Evolutionary conservation across 1,140 invertebrate species (phyloP).

Genomic region (Apis dorsata): DNA sequence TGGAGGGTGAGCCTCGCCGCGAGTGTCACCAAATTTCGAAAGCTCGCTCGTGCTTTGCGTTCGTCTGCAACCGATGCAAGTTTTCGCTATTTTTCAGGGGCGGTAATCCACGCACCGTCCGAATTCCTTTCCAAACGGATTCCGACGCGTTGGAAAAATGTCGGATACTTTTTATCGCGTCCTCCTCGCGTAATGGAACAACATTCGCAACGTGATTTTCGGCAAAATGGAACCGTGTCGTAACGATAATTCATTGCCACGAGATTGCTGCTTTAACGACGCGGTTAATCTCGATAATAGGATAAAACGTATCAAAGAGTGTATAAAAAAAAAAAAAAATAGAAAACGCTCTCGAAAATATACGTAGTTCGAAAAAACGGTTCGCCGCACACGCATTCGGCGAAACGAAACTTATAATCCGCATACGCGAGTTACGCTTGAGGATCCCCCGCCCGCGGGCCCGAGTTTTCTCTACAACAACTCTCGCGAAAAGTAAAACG

Average conservation of each 20-base stretch:
- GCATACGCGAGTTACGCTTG: conserved; percentile 41
- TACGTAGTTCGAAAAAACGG: not conserved
- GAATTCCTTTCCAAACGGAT: not conserved
- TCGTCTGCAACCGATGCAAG: not conserved
- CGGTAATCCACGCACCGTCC: not conserved
- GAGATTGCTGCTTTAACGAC: too few species aligned
- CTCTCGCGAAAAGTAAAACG: conserved; percentile 26
- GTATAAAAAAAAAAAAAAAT: too few species aligned
- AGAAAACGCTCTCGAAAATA: too few species aligned
- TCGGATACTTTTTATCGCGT: not conserved
- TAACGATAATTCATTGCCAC: too few species aligned
- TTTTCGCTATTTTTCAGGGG: not conserved
- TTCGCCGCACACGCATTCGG: conserved; percentile 1
- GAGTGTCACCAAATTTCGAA: conserved; percentile 4
- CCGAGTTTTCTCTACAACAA: not conserved
- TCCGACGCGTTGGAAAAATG: too few species aligned
- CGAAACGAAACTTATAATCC: conserved; percentile 49
- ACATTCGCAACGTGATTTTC: not conserved
- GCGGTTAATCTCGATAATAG: too few species aligned
- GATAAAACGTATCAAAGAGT: too few species aligned
- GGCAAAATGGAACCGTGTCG: not conserved
- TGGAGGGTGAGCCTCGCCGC: not conserved
- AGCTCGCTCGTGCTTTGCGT: too few species aligned
- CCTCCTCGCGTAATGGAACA: not conserved
- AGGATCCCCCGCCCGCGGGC: not conserved